Conservation (phyloP, 2,797 vertebrate genomes). For the Antrozous pallidus region DNA sequence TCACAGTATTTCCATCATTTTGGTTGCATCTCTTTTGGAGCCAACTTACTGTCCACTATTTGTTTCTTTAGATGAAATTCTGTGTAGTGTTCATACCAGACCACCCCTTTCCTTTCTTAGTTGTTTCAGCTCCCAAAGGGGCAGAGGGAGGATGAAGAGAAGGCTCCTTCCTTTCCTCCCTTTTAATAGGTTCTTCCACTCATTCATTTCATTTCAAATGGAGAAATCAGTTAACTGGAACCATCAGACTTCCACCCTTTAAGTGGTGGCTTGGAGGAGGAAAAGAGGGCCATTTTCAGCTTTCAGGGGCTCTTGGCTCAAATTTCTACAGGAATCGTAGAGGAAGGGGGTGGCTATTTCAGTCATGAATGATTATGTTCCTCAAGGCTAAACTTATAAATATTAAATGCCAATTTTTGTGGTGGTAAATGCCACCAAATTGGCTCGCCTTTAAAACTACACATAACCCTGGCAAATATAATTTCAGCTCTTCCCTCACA, state of each 20-base stretch:
- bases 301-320: constrained; percentile 50
- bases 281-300: constrained; percentile 19
- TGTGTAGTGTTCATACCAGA: background rate
- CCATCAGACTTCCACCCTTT: background rate
- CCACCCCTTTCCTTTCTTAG: constrained; percentile 12
- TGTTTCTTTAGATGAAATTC: constrained; percentile 24
- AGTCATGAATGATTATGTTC: constrained; percentile 48
- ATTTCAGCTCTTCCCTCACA: constrained; percentile 67
- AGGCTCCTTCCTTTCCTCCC: background rate
- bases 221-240: constrained; percentile 44
- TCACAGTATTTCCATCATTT: constrained; percentile 14
- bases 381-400: constrained; percentile 62
- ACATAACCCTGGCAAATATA: constrained; percentile 65
- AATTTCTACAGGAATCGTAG: constrained; percentile 43
- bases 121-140: constrained; percentile 25
- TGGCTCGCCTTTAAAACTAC: constrained; percentile 67
- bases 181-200: constrained; percentile 31
- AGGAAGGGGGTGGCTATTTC: constrained; percentile 33
- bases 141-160: background rate
- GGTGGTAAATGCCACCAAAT: constrained; percentile 59
- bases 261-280: background rate
- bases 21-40: background rate
- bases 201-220: constrained; percentile 6
- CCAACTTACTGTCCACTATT: background rate
- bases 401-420: constrained; percentile 67